Conservation (phyloP, 2,888 invertebrate genomes). For the Homarus gammarus region DNA sequence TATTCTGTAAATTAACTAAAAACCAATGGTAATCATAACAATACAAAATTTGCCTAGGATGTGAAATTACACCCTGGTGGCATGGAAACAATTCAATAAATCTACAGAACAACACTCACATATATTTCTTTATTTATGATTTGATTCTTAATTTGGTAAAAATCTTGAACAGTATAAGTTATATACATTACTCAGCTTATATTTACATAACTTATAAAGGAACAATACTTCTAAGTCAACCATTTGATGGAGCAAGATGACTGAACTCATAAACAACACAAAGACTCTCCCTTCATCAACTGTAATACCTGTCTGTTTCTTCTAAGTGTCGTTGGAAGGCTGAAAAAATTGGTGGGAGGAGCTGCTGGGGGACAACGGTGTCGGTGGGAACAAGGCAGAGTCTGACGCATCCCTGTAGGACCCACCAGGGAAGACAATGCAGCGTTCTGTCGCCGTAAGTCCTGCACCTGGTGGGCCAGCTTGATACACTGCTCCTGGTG, state of each 20-base stretch:
- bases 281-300: no score
- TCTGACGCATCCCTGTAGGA: conserved; percentile 43
- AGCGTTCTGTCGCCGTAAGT: conserved; percentile 66
- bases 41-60: no score
- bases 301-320: conserved; percentile 50
- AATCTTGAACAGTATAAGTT: no score
- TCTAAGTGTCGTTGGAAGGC: conserved; percentile 52
- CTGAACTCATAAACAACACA: no score
- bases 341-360: conserved; percentile 57
- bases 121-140: background rate
- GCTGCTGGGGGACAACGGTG: conserved; percentile 49
- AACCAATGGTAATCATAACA: background rate
- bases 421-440: conserved; percentile 65
- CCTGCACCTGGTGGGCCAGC: conserved; percentile 66
- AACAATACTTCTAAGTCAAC: no score
- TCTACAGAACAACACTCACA: no score
- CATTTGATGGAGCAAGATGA: no score
- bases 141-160: no score
- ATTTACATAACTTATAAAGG: background rate
- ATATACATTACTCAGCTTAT: no score
- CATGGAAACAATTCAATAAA: no score
- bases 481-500: conserved; percentile 72
- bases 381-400: conserved; percentile 61
- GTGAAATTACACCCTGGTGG: no score
- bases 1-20: background rate